Percentiles rank a stretch among this genome's conserved stretches.
These are phyloP conservation scores for Corythornis cristatus DNA, from an alignment of 2,113 vertebrate species.

Conservation along the genomic window DNA sequence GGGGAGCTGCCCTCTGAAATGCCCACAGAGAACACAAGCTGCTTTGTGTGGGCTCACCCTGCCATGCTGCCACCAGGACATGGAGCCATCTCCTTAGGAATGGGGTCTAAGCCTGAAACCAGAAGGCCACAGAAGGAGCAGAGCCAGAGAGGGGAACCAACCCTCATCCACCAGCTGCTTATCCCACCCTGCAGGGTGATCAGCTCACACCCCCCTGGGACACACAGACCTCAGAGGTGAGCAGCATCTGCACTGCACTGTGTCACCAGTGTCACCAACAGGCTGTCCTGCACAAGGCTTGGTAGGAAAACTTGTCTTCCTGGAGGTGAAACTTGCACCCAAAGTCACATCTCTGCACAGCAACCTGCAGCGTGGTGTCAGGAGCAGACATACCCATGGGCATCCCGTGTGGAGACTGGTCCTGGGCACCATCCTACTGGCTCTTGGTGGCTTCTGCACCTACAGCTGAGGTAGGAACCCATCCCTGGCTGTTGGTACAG, in stretches of 20 bases:
- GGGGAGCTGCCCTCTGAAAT: not conserved
- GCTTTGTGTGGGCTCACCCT: slow-evolving; percentile 23
- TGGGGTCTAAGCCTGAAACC: slow-evolving; percentile 18
- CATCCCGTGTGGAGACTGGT: not conserved
- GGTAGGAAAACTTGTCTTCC: not conserved
- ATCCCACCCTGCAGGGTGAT: not conserved
- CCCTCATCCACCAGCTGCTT: not conserved
- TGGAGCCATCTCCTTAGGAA: not conserved
- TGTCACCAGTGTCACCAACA: not conserved
- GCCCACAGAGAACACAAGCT: slow-evolving; percentile 30
- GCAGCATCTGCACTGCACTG: not conserved
- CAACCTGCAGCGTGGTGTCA: not conserved
- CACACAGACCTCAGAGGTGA: not conserved
- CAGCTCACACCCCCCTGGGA: not conserved
- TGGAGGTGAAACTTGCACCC: not conserved
- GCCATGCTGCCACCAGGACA: not conserved
- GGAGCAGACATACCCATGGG: not conserved
- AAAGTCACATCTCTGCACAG: not conserved
- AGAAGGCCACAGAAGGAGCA: slow-evolving; percentile 12
- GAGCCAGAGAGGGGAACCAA: not conserved
- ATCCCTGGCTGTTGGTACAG: not conserved
- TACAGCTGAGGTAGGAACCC: not conserved
- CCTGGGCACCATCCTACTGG: not conserved
- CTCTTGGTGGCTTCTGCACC: not conserved
- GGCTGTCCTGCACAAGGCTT: not conserved